Percentiles rank a stretch among this genome's conserved stretches.
These are phyloP conservation scores for Phainopepla nitens DNA, from an alignment of 2,113 vertebrate genomes.

Conservation along the genomic window DNA sequence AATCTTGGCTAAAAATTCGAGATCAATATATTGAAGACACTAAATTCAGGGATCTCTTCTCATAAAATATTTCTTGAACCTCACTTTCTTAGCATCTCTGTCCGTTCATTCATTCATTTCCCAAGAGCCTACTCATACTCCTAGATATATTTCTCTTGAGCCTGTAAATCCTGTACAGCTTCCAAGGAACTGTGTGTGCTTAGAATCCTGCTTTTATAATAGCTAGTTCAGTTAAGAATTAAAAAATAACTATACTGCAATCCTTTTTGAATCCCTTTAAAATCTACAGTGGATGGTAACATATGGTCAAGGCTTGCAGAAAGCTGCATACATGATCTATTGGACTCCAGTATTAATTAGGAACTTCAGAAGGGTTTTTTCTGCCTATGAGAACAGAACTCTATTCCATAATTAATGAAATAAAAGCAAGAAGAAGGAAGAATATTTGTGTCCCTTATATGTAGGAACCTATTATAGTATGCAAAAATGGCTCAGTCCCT, in stretches of 20 bases:
- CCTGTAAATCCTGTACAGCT: neutral
- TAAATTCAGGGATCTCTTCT: neutral
- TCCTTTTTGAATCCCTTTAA: neutral
- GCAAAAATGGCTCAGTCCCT: neutral
- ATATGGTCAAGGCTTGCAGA: neutral
- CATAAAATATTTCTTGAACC: neutral
- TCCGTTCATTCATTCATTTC: neutral
- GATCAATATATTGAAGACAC: neutral
- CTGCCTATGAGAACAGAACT: neutral
- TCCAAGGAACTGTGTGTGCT: neutral
- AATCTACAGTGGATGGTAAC: neutral
- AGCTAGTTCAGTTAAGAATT: neutral
- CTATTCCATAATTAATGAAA: neutral
- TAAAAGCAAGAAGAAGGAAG: neutral
- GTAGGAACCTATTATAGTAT: accelerated
- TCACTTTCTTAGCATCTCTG: neutral
- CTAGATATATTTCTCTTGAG: neutral
- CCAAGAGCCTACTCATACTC: neutral
- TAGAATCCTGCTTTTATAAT: neutral
- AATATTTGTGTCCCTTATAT: neutral
- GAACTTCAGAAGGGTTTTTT: neutral
- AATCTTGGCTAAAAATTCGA: neutral
- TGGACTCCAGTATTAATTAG: neutral
- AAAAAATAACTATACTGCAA: neutral
- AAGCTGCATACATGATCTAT: neutral